A percentile compares a stretch with the other conserved stretches of the same genome.
phyloP scores from a whole-genome alignment of 2,113 vertebrate species.

The Suncus etruscus region DNA sequence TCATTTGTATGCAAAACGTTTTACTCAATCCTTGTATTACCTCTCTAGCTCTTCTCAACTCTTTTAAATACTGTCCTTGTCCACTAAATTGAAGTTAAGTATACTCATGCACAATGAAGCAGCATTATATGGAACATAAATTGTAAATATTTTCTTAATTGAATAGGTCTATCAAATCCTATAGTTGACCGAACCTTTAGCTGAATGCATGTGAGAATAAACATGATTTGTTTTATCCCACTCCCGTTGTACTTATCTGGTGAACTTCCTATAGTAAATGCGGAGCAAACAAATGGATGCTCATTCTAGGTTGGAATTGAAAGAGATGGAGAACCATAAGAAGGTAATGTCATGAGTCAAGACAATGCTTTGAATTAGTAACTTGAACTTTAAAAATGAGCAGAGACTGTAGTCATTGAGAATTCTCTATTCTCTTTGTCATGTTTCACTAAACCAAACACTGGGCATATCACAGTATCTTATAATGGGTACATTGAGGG shows the following conservation, averaged over 20 bases:
- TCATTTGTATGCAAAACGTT: no score
- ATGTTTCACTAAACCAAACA: constrained; percentile 60
- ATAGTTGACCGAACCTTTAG: background rate
- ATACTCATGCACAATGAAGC: background rate
- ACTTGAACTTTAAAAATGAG: constrained; percentile 70
- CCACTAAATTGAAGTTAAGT: background rate
- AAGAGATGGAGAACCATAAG: constrained; percentile 58
- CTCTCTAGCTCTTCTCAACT: no score
- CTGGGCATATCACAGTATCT: constrained; percentile 21
- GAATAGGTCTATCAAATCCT: background rate
- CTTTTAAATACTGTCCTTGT: background rate
- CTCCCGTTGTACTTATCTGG: background rate
- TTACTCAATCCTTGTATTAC: no score
- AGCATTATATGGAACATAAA: background rate
- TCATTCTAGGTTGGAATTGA: constrained; percentile 12
- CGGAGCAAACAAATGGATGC: constrained; percentile 39
- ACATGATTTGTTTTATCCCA: background rate
- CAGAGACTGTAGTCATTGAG: constrained; percentile 62
- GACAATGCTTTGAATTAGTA: constrained; percentile 63
- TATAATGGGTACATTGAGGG: background rate
- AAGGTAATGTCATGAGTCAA: constrained; percentile 63
- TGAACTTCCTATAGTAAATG: background rate
- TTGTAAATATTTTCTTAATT: constrained; percentile 29
- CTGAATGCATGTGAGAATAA: background rate
- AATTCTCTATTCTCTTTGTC: constrained; percentile 71